Base-by-base conservation (phyloP, 2,888 invertebrate genomes). In the Actias luna region DNA sequence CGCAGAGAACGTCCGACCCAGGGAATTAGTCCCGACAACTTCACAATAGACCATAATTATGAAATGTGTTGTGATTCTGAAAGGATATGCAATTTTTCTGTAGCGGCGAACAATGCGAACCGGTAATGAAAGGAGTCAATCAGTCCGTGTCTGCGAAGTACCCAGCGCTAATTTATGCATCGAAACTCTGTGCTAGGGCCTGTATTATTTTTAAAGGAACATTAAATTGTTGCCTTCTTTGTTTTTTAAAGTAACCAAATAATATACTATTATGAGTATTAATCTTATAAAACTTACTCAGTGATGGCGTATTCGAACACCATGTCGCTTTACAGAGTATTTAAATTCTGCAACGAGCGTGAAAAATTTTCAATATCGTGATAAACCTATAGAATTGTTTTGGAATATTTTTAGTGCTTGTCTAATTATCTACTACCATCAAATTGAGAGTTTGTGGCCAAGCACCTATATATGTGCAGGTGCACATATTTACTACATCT, bases 31-130 rank as follows among this genome's bases (percentile, higher is more conserved):
- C 78, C 81, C 74, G 86, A 88, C 92, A 87, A 84, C 83, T 75
- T 82, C 87, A 92, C 92, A 92, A 92, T 92, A 89, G 90, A 86
- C 92, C 89, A 92, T 92, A 92, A 92, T 92, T 92, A 91, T 92
- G 92, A 92, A 91, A 91, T 91, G 92, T 91, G 90, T 90, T 87
- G 89, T 86, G 84, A 90, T 89, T 89, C 84, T 79, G 75, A 85
- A 85, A 82, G 85, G 85, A 85, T 83, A 73, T 78, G 86, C 79
- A 87, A 90, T 90, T 89, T 90, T 92, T 92, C 89, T 87, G 80
- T 77, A 77, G 74, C 76, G 75, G 75, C 85, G 91, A 90, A 92
- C 92, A 92, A 92, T 90, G 86, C 82, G 76, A 73, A 78, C 70
- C 86, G 69, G 85, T 92, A 92, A 92, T 92, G 92, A 92, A 92